phyloP scores from a whole-genome alignment of 2,888 invertebrate genomes.

The Lasioglossum vierecki region DNA sequence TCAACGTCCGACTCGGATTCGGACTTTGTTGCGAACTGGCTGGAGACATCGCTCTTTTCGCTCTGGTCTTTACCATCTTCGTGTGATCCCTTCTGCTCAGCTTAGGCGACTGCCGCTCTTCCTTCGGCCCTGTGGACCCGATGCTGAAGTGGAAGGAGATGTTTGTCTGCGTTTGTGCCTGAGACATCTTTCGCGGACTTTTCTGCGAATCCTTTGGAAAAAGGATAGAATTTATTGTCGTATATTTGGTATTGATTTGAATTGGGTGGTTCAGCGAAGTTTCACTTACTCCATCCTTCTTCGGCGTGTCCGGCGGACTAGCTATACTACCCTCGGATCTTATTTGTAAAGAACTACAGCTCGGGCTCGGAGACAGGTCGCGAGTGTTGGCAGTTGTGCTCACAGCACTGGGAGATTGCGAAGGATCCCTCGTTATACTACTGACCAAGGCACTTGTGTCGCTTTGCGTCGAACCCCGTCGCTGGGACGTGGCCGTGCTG shows the following conservation, averaged over 20 bases:
- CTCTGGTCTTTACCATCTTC: slow-evolving; percentile 80
- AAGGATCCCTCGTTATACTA: slow-evolving; percentile 87
- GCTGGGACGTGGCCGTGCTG: slow-evolving; percentile 82
- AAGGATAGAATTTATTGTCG: not conserved
- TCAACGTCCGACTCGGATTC: slow-evolving; percentile 78
- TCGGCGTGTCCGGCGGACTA: slow-evolving; percentile 84
- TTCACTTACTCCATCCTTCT: slow-evolving; percentile 80
- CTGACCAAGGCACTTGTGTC: slow-evolving; percentile 88
- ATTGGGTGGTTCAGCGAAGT: not conserved
- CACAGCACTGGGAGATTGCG: slow-evolving; percentile 86
- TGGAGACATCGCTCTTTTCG: slow-evolving; percentile 84
- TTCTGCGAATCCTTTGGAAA: slow-evolving; percentile 80
- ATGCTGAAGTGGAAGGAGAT: slow-evolving; percentile 86
- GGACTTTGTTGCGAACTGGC: slow-evolving; percentile 83
- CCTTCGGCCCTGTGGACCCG: slow-evolving; percentile 85
- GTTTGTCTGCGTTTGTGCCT: slow-evolving; percentile 86
- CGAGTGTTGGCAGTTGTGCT: slow-evolving; percentile 84
- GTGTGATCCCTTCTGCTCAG: slow-evolving; percentile 85
- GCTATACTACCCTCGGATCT: slow-evolving; percentile 84
- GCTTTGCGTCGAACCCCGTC: slow-evolving; percentile 86
- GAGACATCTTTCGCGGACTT: slow-evolving; percentile 82
- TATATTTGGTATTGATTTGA: not conserved
- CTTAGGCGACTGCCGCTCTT: slow-evolving; percentile 86
- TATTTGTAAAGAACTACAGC: slow-evolving; percentile 85
- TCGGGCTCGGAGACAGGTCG: slow-evolving; percentile 86